phyloP scores from a whole-genome alignment of 2,888 invertebrate species.

The Spodoptera picta region DNA sequence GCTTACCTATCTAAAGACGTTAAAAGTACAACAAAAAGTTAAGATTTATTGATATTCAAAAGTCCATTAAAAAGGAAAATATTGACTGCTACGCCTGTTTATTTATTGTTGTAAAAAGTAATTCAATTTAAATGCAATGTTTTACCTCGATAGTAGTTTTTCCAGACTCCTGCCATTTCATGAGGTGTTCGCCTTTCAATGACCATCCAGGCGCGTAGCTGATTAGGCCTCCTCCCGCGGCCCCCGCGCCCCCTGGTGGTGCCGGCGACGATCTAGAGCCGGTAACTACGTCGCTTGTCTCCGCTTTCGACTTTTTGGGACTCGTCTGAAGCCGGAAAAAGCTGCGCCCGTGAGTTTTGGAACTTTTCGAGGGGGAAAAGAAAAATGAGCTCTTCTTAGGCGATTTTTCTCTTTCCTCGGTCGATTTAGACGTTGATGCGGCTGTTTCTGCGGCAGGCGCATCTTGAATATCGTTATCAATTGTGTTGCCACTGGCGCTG shows the following conservation, averaged over 20 bases:
- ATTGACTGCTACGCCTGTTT: slow-evolving; percentile 13
- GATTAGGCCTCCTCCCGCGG: slow-evolving; percentile 82
- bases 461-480: slow-evolving; percentile 67
- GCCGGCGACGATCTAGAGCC: slow-evolving; percentile 57
- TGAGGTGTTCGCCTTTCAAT: slow-evolving; percentile 89
- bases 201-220: slow-evolving; percentile 90
- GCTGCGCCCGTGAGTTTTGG: slow-evolving; percentile 84
- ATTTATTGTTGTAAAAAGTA: slow-evolving; percentile 9
- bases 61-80: slow-evolving; percentile 29
- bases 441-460: slow-evolving; percentile 62
- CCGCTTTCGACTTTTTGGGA: slow-evolving; percentile 85
- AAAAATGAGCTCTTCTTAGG: slow-evolving; percentile 87
- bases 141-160: slow-evolving; percentile 89
- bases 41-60: slow-evolving; percentile 35
- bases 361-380: slow-evolving; percentile 87
- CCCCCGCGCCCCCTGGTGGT: slow-evolving; percentile 66
- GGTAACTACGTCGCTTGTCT: slow-evolving; percentile 67
- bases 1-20: slow-evolving; percentile 46
- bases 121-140: slow-evolving; percentile 30
- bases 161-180: slow-evolving; percentile 90
- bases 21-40: slow-evolving; percentile 40
- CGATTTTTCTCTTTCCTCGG: slow-evolving; percentile 84
- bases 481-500: slow-evolving; percentile 57
- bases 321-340: slow-evolving; percentile 87
- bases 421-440: slow-evolving; percentile 75